A percentile compares a stretch with the other conserved stretches of the same genome.
Conservation (phyloP, 1,140 invertebrate genomes). For the Drosophila nigromelanica region DNA sequence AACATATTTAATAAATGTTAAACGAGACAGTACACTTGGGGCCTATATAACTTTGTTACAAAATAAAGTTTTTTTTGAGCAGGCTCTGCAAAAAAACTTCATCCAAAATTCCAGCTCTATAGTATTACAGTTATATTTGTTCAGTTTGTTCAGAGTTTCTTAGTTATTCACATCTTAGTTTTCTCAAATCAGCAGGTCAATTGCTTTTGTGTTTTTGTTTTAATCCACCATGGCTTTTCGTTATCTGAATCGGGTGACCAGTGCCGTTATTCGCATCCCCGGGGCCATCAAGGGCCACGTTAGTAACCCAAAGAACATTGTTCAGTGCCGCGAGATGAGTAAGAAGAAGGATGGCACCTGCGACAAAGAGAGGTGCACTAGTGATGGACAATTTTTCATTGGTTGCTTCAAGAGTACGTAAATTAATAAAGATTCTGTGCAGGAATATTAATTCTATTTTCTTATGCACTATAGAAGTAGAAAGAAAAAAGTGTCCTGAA, state of each 20-base stretch:
- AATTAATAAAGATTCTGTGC: background rate
- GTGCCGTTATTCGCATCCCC: background rate
- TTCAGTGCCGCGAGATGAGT: constrained; percentile 21
- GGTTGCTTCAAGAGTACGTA: constrained; percentile 47
- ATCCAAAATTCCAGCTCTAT: background rate
- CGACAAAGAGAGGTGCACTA: constrained; percentile 5
- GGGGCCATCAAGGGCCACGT: background rate
- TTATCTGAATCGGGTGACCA: background rate
- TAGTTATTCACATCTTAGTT: background rate
- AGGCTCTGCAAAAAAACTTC: background rate
- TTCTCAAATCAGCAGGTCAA: background rate
- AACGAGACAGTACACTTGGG: too few species aligned
- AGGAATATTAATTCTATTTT: background rate
- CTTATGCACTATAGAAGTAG: background rate
- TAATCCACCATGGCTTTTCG: constrained; percentile 5
- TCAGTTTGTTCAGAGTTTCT: background rate
- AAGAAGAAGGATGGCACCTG: constrained; percentile 3
- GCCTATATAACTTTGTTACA: too few species aligned
- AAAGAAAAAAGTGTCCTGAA: constrained; percentile 14
- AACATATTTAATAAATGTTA: too few species aligned
- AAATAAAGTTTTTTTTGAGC: background rate
- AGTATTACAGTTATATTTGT: background rate
- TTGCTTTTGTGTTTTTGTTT: background rate
- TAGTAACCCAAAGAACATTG: background rate
- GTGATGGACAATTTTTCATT: constrained; percentile 20